A percentile compares a stretch with the other conserved stretches of the same genome.
These are phyloP conservation scores for Trididemnum clinides DNA, from an alignment of 23 tunicate species.

Conservation along the genomic window DNA sequence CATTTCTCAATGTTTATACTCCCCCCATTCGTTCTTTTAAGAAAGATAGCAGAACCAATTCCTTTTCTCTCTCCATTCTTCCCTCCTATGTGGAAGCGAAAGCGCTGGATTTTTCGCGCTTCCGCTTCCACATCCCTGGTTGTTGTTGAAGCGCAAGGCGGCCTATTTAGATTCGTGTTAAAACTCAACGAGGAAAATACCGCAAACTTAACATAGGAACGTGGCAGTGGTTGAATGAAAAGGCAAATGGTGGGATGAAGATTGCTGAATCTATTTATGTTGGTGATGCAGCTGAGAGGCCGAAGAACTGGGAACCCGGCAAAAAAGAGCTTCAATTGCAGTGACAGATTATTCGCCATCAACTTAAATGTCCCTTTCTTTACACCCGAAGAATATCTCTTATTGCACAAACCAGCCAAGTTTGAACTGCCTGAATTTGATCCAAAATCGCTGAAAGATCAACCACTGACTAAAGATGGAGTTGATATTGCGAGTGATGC, in stretches of 20 bases:
- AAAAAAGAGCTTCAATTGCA: slow-evolving; percentile 86
- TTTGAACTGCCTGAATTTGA: slow-evolving; percentile 79
- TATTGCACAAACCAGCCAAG: slow-evolving; percentile 66
- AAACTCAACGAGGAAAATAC: slow-evolving; percentile 49
- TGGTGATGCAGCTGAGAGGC: slow-evolving; percentile 95
- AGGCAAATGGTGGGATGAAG: slow-evolving; percentile 64
- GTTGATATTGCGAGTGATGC: slow-evolving; percentile 30
- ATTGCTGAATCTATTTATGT: slow-evolving; percentile 57
- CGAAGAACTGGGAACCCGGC: slow-evolving; percentile 89
- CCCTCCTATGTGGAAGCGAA: too few species aligned
- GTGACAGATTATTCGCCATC: slow-evolving; percentile 85
- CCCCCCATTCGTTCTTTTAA: too few species aligned
- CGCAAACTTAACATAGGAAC: slow-evolving; percentile 90
- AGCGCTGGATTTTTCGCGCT: too few species aligned
- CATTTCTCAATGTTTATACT: too few species aligned
- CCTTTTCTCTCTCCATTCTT: too few species aligned
- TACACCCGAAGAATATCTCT: slow-evolving; percentile 90
- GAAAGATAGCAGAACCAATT: too few species aligned
- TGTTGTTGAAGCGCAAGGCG: too few species aligned
- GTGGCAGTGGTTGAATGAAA: slow-evolving; percentile 56
- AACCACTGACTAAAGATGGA: slow-evolving; percentile 24
- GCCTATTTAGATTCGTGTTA: slow-evolving; percentile 81
- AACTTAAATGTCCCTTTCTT: slow-evolving; percentile 57
- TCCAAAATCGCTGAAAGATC: slow-evolving; percentile 44
- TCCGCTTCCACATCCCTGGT: too few species aligned